Evolutionary conservation across 2,888 invertebrate genomes (phyloP), one percentile per base, ranked within the genome.

Genomic region (Alsophila aescularia): DNA sequence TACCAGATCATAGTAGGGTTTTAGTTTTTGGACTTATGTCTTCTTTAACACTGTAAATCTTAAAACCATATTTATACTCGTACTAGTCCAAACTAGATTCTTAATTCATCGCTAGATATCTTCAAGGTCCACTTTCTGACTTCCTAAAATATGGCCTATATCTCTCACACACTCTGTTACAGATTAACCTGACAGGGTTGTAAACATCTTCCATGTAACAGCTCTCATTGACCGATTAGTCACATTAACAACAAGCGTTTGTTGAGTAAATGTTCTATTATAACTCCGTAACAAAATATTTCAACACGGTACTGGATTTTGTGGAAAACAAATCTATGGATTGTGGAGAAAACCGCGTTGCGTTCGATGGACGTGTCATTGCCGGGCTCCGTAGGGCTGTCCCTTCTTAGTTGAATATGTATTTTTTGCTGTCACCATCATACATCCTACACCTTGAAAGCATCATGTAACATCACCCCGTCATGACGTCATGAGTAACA

Each of bases 311-410:
- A 39, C 44, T 29, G 24, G 40, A n/a, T 43, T 43, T 43, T 43
- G 12, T 47, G 35, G 18, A 47, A 48, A 48, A 41, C 34, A 47
- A 14, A 37, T 29, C 10, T 14, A 29, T 36, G 36, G 37, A 43
- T 37, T 27, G 29, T 13, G 5, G 32, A 53, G 42, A 43, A 54
- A 42, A 43, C 42, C 53, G 48, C 39, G 10, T 37, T 47, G 36
- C 41, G 47, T 24, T 43, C 13, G 32, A 48, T 39, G 34, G 32
- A 49, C 39, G 44, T 49, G 49, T 44, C 43, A 29, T 34, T 16
- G 43, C 35, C 18, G 48, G 31, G 16, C 18, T 13, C 21, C 31
- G 15, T 43, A 54, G 43, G 54, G 54, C 16, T 49, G 54, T 21
- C 48, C 15, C 36, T 14, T 7, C n/a, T 4, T 6, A 7, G 9